Evolutionary conservation across 2,797 vertebrate genomes (phyloP), one percentile per base, ranked within the genome.

Genomic region (Malacoraja senta): DNA sequence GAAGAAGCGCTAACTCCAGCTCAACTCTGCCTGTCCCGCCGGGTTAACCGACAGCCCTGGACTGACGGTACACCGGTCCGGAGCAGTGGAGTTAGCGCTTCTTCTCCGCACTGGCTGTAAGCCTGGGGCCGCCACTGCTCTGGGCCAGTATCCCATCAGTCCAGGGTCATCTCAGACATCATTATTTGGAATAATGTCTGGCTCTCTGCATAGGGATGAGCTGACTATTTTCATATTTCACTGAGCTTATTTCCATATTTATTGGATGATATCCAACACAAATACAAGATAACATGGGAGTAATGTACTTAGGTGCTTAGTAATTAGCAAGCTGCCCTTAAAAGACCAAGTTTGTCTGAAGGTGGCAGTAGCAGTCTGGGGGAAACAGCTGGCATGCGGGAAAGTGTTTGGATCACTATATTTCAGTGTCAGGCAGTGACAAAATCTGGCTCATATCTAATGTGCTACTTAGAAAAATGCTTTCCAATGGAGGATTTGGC

Each of bases 281-380:
- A 83, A 44, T 58, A 61, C n/a, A 24, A 26, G 3, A 38, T 81
- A 81, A 53, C 38, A 83, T 13, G 9, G 53, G 17, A 58, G 10
- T 29, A 81, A 53, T 53, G 17, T 44, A 35, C 35, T 81, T 38
- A 21, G 79, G 38, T 81, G 1, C 44, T 58, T 83, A 24, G 24
- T 58, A 83, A 83, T 58, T 83, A 68, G 13, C 3, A 17, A 35
- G 12, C 13, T 35, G 15, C n/a, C 84, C 17, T 68, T 65, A 65
- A 65, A 88, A 88, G n/a, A 19, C 1, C 6, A 65, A 32, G 1
- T 68, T 35, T 88, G n/a, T 63, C 61, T 88, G 63, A 88, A 88
- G 84, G n/a, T 88, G 84, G 84, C 84, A 88, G 63, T 63, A 88
- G 63, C 63, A 68, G 84, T 19, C 63, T 68, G 32, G 84, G 32